These are phyloP conservation scores for Tetrapedia diversipes DNA, from an alignment of 2,888 invertebrate genomes.

Conservation along the genomic window DNA sequence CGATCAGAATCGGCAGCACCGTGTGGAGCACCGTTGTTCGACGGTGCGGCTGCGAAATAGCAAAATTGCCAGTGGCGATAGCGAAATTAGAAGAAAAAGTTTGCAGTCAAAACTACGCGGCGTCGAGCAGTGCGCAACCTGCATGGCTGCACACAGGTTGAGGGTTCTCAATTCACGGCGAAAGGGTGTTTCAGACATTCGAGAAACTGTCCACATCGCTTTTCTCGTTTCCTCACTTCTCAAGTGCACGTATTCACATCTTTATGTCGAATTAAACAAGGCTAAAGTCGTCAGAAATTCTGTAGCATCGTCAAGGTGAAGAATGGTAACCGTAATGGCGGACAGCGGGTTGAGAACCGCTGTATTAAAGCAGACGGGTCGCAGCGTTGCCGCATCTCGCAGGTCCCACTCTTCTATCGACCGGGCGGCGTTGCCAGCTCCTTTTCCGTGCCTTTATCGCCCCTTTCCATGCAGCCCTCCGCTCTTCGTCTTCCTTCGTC, in stretches of 20 bases:
- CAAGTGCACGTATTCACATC: too few species aligned
- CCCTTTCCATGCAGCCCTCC: constrained; percentile 74
- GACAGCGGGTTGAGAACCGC: constrained; percentile 62
- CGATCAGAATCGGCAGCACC: neutral
- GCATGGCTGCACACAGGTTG: constrained; percentile 24
- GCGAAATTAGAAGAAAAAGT: constrained; percentile 17
- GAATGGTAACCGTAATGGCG: neutral
- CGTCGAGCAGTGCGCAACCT: constrained; percentile 44
- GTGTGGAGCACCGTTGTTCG: neutral
- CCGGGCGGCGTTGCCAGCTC: constrained; percentile 81
- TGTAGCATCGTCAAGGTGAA: too few species aligned
- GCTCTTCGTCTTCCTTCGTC: constrained; percentile 56
- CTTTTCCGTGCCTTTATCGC: constrained; percentile 79
- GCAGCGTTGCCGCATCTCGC: constrained; percentile 78
- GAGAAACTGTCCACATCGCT: too few species aligned
- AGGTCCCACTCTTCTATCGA: constrained; percentile 81
- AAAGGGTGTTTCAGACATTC: too few species aligned
- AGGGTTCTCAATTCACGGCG: constrained; percentile 20
- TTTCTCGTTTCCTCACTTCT: neutral
- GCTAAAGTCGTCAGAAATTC: too few species aligned
- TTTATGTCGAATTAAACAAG: too few species aligned
- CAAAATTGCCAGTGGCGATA: neutral
- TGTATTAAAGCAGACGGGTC: constrained; percentile 75
- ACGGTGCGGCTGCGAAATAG: neutral
- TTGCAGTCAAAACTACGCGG: constrained; percentile 37